Base-by-base conservation (phyloP, 2,113 vertebrate species). In the Protobothrops flavoviridis region DNA sequence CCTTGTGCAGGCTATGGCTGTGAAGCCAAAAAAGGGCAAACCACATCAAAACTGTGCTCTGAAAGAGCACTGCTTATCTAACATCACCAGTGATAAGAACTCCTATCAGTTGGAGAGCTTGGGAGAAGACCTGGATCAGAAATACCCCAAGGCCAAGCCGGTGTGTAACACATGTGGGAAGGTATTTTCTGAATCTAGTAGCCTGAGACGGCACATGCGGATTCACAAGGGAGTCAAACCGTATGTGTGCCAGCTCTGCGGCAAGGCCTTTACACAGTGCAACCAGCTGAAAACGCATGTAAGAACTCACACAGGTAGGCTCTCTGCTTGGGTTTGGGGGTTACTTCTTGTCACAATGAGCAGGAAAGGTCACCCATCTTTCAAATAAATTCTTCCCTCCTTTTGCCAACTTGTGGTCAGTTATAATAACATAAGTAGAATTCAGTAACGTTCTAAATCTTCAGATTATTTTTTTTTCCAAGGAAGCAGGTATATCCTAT, bases 181-280 rank as follows among this genome's bases (percentile, higher is more conserved):
- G 61, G 94, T 98, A 29, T 99, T 99, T 59, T 99, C 99, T 0
- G 99, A 99, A 94, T 97, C 98, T 21, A 99, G 99, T 96, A 99
- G 99, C 95, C 98, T 99, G 93, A 98, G 99, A 4, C 97, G 99
- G 4, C 99, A 99, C 96, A 99, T 99, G 98, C 98, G 99, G 87
- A 99, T 99, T 96, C 99, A 99, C 97, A 99, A 99, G 93, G 99
- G 99, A 1, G 98, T 99, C 93, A 99, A 99, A 87, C 99, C 99
- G 0, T 99, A 99, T 0, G 97, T 98, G 95, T 99, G 99, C 96
- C 98, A 99, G 97, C 98, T 99, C 64, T 99, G 99, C 94, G 98
- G 98, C 85, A 99, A 99, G 90, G 99, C 98, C 0, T 99, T 99
- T 98, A 98, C 99, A 8, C 99, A 99, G 94, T 99, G 99, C 45